Conservation (phyloP, 2,888 invertebrate species). For the Folsomia manolachei region DNA sequence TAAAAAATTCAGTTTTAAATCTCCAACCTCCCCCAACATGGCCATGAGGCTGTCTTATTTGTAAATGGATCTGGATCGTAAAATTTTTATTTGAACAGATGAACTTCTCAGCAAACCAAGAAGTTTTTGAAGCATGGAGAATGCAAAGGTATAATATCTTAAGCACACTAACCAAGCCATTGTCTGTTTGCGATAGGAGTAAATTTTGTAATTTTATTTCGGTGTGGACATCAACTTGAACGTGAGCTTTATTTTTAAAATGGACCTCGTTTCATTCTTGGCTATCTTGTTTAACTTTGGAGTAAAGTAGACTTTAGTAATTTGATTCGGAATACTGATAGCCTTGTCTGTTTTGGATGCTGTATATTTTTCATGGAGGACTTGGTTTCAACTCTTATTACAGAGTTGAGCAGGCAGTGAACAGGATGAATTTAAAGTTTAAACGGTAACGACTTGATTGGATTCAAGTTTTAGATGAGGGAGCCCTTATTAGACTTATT, state of each 20-base stretch:
- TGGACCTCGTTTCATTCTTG: background rate
- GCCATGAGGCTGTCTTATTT: background rate
- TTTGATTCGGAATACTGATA: constrained; percentile 31
- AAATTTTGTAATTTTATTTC: background rate
- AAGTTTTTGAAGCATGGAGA: no score
- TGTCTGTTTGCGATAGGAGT: background rate
- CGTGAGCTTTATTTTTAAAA: background rate
- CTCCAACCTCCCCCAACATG: background rate
- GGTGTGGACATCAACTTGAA: background rate
- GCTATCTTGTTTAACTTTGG: no score
- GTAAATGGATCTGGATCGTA: constrained; percentile 7
- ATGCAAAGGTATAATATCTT: no score
- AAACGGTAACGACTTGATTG: background rate
- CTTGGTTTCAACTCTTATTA: constrained; percentile 22
- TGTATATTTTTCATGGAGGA: no score
- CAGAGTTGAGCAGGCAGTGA: constrained; percentile 16
- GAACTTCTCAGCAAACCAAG: no score
- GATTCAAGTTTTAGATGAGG: no score
- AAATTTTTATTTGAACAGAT: constrained; percentile 1
- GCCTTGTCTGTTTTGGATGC: no score
- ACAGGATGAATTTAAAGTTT: constrained; percentile 9
- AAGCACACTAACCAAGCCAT: no score
- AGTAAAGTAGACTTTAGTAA: constrained; percentile 18
- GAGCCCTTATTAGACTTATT: background rate
- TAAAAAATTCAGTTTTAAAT: no score